Evolutionary conservation across 23 tunicate species (phyloP).

Genomic region (Clavelina lepadiformis): DNA sequence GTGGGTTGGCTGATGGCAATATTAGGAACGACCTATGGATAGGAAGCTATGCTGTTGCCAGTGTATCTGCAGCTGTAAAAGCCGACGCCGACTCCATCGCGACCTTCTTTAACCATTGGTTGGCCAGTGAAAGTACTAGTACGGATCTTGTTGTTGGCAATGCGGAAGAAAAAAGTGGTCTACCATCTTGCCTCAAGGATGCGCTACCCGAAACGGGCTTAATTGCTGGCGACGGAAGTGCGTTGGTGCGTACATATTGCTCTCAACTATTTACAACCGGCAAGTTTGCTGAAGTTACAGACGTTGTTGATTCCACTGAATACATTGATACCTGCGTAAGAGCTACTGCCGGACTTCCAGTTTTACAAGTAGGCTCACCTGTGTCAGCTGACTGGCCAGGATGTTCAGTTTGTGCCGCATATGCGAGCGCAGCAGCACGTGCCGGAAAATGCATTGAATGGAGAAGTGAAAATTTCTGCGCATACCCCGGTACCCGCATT

Average conservation of each 20-base stretch:
- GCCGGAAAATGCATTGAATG: slow-evolving; percentile 72
- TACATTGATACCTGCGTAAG: slow-evolving; percentile 72
- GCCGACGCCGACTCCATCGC: slow-evolving; percentile 35
- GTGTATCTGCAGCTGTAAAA: slow-evolving; percentile 30
- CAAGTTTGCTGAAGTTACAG: slow-evolving; percentile 21
- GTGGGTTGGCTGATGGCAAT: slow-evolving; percentile 95
- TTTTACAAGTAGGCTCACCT: slow-evolving; percentile 19
- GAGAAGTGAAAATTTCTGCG: slow-evolving; percentile 75
- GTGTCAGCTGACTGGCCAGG: slow-evolving; percentile 84
- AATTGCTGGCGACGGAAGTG: slow-evolving; percentile 53
- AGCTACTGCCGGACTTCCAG: slow-evolving; percentile 54
- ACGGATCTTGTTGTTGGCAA: neutral
- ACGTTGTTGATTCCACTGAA: slow-evolving; percentile 50
- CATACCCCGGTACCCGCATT: slow-evolving; percentile 46
- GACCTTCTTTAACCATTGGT: slow-evolving; percentile 84
- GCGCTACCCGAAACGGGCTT: slow-evolving; percentile 50
- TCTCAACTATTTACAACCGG: slow-evolving; percentile 11
- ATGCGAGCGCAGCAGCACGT: slow-evolving; percentile 62
- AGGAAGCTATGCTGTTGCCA: slow-evolving; percentile 64
- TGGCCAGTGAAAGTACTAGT: slow-evolving; percentile 9
- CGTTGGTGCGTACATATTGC: slow-evolving; percentile 39
- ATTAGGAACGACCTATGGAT: slow-evolving; percentile 85
- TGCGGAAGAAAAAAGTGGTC: slow-evolving; percentile 6
- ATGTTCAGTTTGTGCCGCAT: slow-evolving; percentile 81
- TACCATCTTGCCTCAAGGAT: slow-evolving; percentile 47